These are phyloP conservation scores for Synergus umbraculus DNA, from an alignment of 2,888 invertebrate genomes.

Conservation along the genomic window DNA sequence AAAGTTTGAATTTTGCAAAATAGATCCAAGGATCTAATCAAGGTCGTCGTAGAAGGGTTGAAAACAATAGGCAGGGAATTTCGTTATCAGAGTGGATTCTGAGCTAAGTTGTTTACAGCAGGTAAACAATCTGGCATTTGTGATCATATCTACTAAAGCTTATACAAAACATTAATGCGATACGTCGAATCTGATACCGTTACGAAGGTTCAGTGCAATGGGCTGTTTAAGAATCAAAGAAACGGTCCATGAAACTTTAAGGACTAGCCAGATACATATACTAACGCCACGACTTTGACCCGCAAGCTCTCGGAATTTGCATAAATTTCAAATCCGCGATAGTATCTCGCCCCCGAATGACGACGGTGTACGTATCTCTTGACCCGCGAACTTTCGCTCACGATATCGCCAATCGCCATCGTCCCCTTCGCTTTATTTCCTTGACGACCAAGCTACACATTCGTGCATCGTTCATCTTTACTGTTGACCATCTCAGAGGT, in stretches of 20 bases:
- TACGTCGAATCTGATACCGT: constrained; percentile 39
- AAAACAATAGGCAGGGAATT: constrained; percentile 25
- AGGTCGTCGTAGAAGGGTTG: constrained; percentile 13
- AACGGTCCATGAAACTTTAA: constrained; percentile 22
- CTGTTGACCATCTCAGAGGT: constrained; percentile 1
- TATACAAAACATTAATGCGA: constrained; percentile 33
- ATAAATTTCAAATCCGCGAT: constrained; percentile 37
- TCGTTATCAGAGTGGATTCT: constrained; percentile 26
- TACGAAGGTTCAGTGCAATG: constrained; percentile 31
- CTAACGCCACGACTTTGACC: constrained; percentile 39
- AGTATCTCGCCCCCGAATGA: constrained; percentile 37
- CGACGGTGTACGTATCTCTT: constrained; percentile 36
- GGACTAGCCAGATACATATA: constrained; percentile 33
- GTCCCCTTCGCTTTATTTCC: constrained; percentile 30
- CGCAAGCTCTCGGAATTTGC: constrained; percentile 39
- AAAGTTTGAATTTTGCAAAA: neutral
- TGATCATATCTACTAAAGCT: constrained; percentile 22
- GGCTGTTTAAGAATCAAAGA: constrained; percentile 36
- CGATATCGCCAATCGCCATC: constrained; percentile 41
- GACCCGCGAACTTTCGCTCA: constrained; percentile 40
- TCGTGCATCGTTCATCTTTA: constrained; percentile 36
- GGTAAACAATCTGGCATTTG: constrained; percentile 18
- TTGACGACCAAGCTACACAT: constrained; percentile 15
- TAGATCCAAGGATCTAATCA: neutral
- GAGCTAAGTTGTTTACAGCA: constrained; percentile 18